phyloP scores from a whole-genome alignment of 30 jellyfish, hydroid and myxozoan species.

The Aurelia aurita complex sp. Pacific region DNA sequence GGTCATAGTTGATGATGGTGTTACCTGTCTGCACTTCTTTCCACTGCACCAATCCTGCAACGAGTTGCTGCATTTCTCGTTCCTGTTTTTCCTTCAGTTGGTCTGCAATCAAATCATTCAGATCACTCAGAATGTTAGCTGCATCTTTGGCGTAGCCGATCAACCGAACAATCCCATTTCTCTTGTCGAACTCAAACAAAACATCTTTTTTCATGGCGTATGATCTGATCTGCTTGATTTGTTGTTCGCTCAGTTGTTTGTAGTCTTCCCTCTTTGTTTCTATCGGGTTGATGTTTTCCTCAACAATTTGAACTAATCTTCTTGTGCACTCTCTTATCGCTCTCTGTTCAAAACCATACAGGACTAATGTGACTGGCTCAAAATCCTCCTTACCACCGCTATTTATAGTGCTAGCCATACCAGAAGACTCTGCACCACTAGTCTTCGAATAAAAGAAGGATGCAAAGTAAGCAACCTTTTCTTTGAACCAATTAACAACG shows the following conservation, averaged over 20 bases:
- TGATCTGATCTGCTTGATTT: not conserved
- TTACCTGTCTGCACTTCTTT: constrained; percentile 16
- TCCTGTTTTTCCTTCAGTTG: not conserved
- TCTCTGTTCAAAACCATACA: constrained; percentile 3
- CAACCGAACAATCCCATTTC: constrained; percentile 11
- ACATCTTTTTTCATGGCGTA: constrained; percentile 29
- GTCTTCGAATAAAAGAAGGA: not conserved
- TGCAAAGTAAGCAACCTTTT: not conserved
- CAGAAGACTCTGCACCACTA: not conserved
- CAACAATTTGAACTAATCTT: not conserved
- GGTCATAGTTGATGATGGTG: constrained; percentile 6
- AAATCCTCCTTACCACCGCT: not conserved
- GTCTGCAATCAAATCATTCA: not conserved
- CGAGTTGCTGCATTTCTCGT: constrained; percentile 13
- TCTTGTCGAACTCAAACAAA: constrained; percentile 4
- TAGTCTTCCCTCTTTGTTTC: not conserved
- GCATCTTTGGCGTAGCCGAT: constrained; percentile 21
- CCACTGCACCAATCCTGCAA: constrained; percentile 40
- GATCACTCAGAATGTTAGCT: not conserved
- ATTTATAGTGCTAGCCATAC: not conserved
- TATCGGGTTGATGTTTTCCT: constrained; percentile 7
- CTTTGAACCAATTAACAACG: constrained; percentile 20
- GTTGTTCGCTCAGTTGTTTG: not conserved
- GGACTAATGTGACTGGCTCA: not conserved
- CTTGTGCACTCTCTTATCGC: not conserved